Evolutionary conservation across 2,113 vertebrate species (phyloP), one percentile per base, ranked within the genome.

Genomic region (Mellivora capensis): DNA sequence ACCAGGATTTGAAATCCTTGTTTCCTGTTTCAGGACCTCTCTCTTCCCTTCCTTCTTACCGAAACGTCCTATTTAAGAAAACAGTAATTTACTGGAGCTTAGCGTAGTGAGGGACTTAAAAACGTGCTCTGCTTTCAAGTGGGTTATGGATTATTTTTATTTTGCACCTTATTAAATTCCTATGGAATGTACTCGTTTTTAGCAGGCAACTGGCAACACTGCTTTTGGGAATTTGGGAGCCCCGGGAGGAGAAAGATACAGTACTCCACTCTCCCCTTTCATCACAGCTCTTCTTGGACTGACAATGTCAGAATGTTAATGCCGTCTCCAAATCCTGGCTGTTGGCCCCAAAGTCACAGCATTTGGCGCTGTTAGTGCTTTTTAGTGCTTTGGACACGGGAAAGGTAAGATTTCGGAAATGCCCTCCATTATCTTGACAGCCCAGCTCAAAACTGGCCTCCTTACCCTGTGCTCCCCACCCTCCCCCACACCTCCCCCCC

Each of bases 131-230:
- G 61, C 69, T 93, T 97, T 81, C 72, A 90, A 93, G 80, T 59
- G 83, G 72, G 54, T 94, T 76, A 31, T 31, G 71, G 86, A 80
- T 95, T 95, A 85, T 84, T 97, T 97, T 95, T 87, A 71, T 93
- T 97, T 94, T 95, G 23, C 17, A 79, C 62, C 71, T 74, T 94
- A 71, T 90, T 96, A 91, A 95, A 87, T 95, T 97, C 76, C 80
- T 89, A 23, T 90, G 90, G 92, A 76, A 84, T 83, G 74, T n/a
- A n/a, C 29, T 93, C 49, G 52, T 54, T 93, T 98, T 93, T 57
- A 93, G 84, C 74, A 39, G 57, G 83, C 80, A 62, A 82, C 62
- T 76, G 83, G 82, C 61, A 71, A 47, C 21, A n/a, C 20, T 52
- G 69, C 67, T 37, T 91, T 62, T 17, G 91, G 93, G 64, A 90